These are phyloP conservation scores for Tetraneura akinire DNA, from an alignment of 1,140 invertebrate species.

Conservation along the genomic window DNA sequence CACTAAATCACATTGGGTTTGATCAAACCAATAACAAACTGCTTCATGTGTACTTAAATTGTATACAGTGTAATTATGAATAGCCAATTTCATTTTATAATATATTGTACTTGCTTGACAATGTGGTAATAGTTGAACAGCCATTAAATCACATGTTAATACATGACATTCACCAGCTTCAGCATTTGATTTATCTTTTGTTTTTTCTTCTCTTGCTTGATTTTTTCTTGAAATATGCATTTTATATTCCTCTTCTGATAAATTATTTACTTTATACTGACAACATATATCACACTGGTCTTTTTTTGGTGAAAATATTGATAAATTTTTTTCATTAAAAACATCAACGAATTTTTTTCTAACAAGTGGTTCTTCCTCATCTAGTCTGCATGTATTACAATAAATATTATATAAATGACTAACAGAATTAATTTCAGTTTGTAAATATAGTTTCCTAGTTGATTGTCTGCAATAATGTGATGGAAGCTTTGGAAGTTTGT, in stretches of 20 bases:
- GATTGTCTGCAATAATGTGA: background rate
- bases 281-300: background rate
- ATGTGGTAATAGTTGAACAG: background rate
- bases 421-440: background rate
- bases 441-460: background rate
- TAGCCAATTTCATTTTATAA: background rate
- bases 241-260: background rate
- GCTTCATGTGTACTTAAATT: background rate
- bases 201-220: background rate
- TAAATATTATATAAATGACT: background rate
- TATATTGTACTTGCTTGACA: background rate
- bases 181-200: background rate
- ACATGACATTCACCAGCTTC: background rate
- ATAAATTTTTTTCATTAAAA: background rate
- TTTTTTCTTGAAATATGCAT: background rate
- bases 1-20: background rate
- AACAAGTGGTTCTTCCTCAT: background rate
- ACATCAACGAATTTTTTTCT: background rate
- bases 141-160: background rate
- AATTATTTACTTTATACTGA: background rate
- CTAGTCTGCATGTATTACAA: background rate
- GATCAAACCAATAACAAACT: background rate
- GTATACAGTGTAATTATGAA: background rate
- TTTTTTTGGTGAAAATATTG: background rate
- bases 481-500: background rate